These are phyloP conservation scores for Blera fallax DNA, from an alignment of 2,888 invertebrate genomes.

Conservation along the genomic window DNA sequence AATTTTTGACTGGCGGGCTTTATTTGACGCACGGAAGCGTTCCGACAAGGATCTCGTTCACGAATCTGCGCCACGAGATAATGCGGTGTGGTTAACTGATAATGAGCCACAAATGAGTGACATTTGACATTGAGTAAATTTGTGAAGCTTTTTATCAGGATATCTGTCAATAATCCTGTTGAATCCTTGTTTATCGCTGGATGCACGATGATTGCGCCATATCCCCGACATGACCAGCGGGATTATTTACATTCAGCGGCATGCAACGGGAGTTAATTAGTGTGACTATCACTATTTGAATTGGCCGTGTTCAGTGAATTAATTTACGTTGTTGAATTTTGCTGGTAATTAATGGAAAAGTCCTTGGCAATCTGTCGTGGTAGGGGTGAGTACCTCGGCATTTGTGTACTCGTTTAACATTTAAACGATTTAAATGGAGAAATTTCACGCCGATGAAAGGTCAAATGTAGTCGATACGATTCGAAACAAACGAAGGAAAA, in stretches of 20 bases:
- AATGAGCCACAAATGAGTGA: constrained; percentile 71
- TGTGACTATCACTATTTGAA: constrained; percentile 46
- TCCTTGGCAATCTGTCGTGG: too few relatives aligned
- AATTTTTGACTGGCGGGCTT: constrained; percentile 50
- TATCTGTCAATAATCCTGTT: constrained; percentile 68
- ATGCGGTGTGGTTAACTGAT: constrained; percentile 64
- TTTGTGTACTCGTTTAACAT: too few relatives aligned
- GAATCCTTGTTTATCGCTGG: constrained; percentile 49
- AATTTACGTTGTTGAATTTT: constrained; percentile 28
- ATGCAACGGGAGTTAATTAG: constrained; percentile 37
- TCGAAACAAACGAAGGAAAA: too few relatives aligned
- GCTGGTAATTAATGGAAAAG: constrained; percentile 19
- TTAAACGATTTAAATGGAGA: too few relatives aligned
- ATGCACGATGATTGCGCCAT: background rate
- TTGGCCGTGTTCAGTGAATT: constrained; percentile 32
- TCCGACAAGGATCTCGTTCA: constrained; percentile 34
- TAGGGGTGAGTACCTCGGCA: too few relatives aligned
- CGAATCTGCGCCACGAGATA: constrained; percentile 10
- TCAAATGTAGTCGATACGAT: too few relatives aligned
- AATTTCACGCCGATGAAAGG: too few relatives aligned
- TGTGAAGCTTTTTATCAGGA: constrained; percentile 50
- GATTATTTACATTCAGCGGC: constrained; percentile 49
- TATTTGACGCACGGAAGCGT: constrained; percentile 59
- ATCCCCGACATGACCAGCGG: background rate
- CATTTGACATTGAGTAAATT: constrained; percentile 69